Evolutionary conservation across 2,888 invertebrate genomes (phyloP), one percentile per base, ranked within the genome.

Genomic region (Catocala nupta): DNA sequence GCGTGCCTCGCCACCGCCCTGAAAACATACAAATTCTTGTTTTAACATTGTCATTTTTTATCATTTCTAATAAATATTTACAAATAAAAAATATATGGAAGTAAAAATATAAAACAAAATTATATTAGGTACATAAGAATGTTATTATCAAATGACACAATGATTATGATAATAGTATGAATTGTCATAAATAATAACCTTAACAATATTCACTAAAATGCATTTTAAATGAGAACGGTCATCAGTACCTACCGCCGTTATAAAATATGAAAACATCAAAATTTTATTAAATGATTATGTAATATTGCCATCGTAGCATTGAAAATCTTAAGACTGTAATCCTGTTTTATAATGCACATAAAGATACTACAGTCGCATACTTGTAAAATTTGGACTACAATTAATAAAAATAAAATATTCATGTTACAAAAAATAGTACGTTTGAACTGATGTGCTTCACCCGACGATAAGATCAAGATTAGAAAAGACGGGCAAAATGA

Each of bases 1-100:
- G 91, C 91, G 89, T 87, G 85, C 85, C 89, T 84, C 92, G 89
- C 81, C 89, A 87, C 87, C 92, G 90, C 88, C 91, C 93, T 93
- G 92, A 81, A 91, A 92, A 72, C 70, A 75, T 54, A 69, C 39
- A 45, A 71, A 70, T 70, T 71, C 70, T 76, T 65, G 62, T 62
- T 70, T 73, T 62, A 77, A 59, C 63, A 61, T 47, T 58, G 55
- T 63, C 0, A 51, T 61, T 68, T 65, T 55, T 58, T 57, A 59
- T 65, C 57, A 71, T 43, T 70, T 36, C 50, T 68, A 56, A 61
- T 68, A 47, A 60, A 55, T 48, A 66, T 45, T 39, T 56, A 52
- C 10, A 53, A 63, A 39, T 7, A 45, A 12, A 45, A 5, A 12
- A 4, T 12, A 39, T 39, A 39, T 39, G 4, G 7, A 39, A 39